phyloP scores from a whole-genome alignment of 2,888 invertebrate species.

The Drosophila eohydei region DNA sequence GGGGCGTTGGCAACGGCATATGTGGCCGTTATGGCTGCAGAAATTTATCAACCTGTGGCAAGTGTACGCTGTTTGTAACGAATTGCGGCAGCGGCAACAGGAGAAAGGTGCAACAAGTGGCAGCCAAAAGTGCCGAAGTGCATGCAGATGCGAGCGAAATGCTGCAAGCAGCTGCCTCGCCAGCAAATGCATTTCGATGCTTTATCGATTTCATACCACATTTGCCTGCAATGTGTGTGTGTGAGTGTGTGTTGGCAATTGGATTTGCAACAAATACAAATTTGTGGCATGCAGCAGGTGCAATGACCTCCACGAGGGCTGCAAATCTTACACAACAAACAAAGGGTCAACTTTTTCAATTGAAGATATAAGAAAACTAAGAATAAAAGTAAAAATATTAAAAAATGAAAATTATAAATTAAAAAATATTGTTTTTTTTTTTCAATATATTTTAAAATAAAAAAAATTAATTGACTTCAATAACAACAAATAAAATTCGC shows the following conservation, averaged over 20 bases:
- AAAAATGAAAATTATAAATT: neutral
- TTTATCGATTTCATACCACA: conserved; percentile 78
- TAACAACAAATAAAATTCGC: neutral
- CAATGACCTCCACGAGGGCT: conserved; percentile 39
- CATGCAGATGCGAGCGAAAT: conserved; percentile 56
- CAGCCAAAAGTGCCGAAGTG: conserved; percentile 61
- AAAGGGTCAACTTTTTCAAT: neutral
- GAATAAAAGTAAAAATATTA: neutral
- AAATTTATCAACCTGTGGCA: conserved; percentile 70
- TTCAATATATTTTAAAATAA: neutral
- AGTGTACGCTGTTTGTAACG: conserved; percentile 43
- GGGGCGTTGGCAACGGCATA: conserved; percentile 61
- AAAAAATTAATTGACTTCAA: neutral
- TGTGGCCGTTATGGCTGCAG: conserved; percentile 74
- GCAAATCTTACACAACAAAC: neutral
- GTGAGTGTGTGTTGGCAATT: conserved; percentile 42
- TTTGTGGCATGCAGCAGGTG: conserved; percentile 38
- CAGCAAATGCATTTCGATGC: conserved; percentile 61
- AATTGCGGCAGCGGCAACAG: conserved; percentile 56
- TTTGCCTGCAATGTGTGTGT: conserved; percentile 59
- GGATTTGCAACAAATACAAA: conserved; percentile 20
- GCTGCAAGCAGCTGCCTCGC: conserved; percentile 47
- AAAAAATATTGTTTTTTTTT: neutral
- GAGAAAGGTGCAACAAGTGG: conserved; percentile 78
- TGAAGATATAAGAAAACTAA: too few relatives aligned